Evolutionary conservation across 2,113 vertebrate species (phyloP).

Genomic region (Gorsachius goisagi): DNA sequence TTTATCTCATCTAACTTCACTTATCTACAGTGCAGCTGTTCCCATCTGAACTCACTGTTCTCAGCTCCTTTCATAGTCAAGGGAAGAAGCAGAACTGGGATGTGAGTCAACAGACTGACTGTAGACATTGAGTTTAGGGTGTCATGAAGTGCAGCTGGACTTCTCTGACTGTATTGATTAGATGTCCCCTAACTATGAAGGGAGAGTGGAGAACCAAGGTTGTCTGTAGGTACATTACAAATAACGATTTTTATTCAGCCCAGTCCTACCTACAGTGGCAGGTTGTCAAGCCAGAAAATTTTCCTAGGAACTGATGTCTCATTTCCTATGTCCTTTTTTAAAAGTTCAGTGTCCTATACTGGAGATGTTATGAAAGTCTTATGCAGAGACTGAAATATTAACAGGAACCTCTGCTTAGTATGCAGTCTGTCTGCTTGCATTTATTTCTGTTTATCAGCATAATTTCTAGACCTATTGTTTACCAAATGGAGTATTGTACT

Average conservation of each 20-base stretch:
- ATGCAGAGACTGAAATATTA: background rate
- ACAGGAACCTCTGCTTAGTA: background rate
- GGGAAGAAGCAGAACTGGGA: background rate
- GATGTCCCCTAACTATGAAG: background rate
- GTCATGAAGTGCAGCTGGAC: background rate
- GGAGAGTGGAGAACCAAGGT: background rate
- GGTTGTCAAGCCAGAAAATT: background rate
- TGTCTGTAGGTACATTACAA: background rate
- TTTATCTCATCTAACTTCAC: background rate
- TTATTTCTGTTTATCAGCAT: constrained; percentile 1
- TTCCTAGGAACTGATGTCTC: background rate
- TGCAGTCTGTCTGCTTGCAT: background rate
- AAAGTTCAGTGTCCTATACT: background rate
- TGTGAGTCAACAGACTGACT: background rate
- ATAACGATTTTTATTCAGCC: background rate
- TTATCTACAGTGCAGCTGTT: background rate
- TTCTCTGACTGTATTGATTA: background rate
- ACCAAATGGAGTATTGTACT: background rate
- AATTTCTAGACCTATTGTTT: background rate
- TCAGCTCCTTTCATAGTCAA: background rate
- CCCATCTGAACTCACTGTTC: background rate
- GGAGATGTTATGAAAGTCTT: background rate
- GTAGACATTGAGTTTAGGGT: background rate
- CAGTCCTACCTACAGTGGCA: background rate
- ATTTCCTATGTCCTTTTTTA: background rate